Evolutionary conservation across 2,797 vertebrate genomes (phyloP).

Genomic region (Pachyuromys duprasi): DNA sequence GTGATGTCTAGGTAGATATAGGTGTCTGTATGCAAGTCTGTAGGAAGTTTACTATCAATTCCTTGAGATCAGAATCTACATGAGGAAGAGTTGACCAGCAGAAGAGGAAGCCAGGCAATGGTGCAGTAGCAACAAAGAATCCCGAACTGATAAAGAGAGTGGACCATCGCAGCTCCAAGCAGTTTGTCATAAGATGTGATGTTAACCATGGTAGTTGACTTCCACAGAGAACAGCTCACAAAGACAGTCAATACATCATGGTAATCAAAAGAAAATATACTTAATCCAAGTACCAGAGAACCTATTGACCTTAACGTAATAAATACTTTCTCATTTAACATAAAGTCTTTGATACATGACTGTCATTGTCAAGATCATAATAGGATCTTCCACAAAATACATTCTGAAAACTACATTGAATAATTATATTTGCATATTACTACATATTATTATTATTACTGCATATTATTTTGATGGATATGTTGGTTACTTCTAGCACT

Average conservation of each 20-base stretch:
- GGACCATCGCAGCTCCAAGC: not conserved
- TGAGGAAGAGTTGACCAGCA: not conserved
- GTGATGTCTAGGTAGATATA: not conserved
- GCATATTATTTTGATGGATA: not conserved
- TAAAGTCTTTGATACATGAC: not conserved
- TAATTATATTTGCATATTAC: not conserved
- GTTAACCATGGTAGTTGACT: not conserved
- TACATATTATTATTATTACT: too few relatives aligned
- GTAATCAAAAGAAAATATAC: not conserved
- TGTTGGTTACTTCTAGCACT: not conserved
- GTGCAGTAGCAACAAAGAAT: not conserved
- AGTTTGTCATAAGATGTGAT: not conserved
- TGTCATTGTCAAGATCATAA: not conserved
- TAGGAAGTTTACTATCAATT: not conserved
- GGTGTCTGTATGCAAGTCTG: not conserved
- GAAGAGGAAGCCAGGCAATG: not conserved
- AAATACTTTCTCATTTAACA: not conserved
- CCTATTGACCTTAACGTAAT: not conserved
- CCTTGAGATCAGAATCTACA: not conserved
- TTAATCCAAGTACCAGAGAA: not conserved
- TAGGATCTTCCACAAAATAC: not conserved
- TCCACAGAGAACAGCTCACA: not conserved
- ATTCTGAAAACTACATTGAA: not conserved
- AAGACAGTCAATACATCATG: not conserved
- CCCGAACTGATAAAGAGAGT: not conserved